A percentile compares a stretch with the other conserved stretches of the same genome.
Conservation (phyloP, 2,113 vertebrate species). For the Tursiops truncatus region DNA sequence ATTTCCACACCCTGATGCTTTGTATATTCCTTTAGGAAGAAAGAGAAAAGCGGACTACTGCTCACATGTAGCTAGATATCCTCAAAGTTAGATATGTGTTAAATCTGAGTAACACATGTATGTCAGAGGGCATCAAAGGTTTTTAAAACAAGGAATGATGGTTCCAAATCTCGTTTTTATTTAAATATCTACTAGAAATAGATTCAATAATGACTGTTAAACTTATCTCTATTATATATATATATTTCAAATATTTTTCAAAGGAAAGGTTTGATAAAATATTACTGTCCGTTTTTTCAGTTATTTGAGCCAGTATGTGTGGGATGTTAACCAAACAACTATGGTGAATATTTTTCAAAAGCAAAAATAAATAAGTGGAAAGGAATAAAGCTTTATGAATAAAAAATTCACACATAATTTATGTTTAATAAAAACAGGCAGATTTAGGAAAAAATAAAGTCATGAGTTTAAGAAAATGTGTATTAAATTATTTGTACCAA, state of each 20-base stretch:
- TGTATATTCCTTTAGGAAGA: background rate
- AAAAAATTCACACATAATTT: slow-evolving; percentile 2
- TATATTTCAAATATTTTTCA: background rate
- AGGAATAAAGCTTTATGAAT: background rate
- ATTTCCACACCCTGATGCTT: background rate
- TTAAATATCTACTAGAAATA: background rate
- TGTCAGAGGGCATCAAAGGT: background rate
- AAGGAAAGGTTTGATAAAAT: background rate
- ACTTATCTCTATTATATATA: background rate
- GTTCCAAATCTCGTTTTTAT: background rate
- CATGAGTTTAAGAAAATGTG: background rate
- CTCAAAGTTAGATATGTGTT: background rate
- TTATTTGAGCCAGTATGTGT: background rate
- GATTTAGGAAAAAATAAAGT: background rate
- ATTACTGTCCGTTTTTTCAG: background rate
- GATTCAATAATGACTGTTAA: background rate
- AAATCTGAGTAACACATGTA: background rate
- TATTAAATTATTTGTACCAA: background rate
- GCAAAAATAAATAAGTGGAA: background rate
- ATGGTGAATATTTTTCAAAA: background rate
- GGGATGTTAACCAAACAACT: background rate
- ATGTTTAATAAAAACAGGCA: slow-evolving; percentile 4
- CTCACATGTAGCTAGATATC: background rate
- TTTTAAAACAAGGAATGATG: background rate
- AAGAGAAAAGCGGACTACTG: background rate